Base-by-base conservation (phyloP, 2,797 vertebrate genomes). In the Tamandua tetradactyla region DNA sequence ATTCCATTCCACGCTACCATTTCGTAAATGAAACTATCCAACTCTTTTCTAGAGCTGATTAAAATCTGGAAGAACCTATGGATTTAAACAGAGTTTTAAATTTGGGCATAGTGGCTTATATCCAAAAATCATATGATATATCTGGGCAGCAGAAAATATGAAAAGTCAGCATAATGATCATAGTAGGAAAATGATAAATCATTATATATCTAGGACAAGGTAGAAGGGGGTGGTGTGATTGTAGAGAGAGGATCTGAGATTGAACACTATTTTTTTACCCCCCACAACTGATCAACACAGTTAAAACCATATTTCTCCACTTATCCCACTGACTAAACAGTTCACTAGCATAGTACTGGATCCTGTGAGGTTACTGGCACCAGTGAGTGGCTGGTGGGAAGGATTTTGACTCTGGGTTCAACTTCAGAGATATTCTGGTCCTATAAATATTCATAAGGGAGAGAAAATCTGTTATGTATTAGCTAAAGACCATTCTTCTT, bases 391-490 rank as follows among this genome's bases (percentile, higher is more conserved):
- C 47, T 83, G 25, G 18, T 37, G 0, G 55, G 89, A 78, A 96
- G 35, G 13, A 79, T 68, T 89, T 93, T 90, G 84, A 84, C 23
- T 94, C 30, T 61, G 59, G 25, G 40, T 71, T 94, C 59, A 59
- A 20, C 52, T 72, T 87, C 66, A 82, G 9, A 93, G 75, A 76
- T 15, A 82, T 0, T 49, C 37, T 79, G 32, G 57, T 69, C 71
- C 83, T n/a, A 80, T 40, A 72, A 87, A 20, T 37, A 94, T 35
- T 86, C 30, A 55, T 5, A 17, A 22, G n/a, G 74, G 47, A 90
- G 86, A 61, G 18, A 47, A 94, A 94, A 42, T 79, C 14, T 74
- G 6, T 76, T 49, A 18, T 32, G 49, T 32, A 75, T 47, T 71
- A 42, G 3, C 20, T 55, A 86, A 87, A 91, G 69, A 82, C 32